Conservation (phyloP, 2,113 vertebrate genomes). For the Forbesichthys agassizii region DNA sequence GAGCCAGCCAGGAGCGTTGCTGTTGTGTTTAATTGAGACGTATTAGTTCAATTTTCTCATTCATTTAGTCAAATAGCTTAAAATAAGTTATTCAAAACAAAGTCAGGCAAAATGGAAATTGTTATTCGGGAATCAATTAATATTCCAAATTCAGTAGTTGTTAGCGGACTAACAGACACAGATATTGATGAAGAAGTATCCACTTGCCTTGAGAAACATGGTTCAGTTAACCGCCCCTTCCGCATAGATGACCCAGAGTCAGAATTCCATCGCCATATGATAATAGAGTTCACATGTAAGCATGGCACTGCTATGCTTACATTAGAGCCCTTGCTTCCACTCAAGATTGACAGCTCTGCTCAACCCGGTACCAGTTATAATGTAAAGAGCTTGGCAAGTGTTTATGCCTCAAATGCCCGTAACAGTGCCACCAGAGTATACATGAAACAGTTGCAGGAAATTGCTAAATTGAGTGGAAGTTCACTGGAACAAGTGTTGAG, state of each 20-base stretch:
- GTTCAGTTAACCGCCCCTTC: not conserved
- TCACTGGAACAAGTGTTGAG: not conserved
- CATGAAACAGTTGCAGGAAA: not conserved
- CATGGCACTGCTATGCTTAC: not conserved
- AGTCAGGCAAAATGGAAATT: not conserved
- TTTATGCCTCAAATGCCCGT: not conserved
- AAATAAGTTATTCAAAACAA: not conserved
- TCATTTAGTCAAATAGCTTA: not conserved
- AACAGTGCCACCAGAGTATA: not conserved
- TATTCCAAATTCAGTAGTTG: not conserved
- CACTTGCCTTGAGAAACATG: not conserved
- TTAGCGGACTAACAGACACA: not conserved
- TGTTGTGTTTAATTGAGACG: no score
- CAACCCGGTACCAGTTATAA: not conserved
- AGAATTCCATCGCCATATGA: not conserved
- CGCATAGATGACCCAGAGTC: not conserved
- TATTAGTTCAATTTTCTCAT: not conserved
- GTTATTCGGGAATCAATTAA: not conserved
- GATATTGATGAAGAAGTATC: not conserved
- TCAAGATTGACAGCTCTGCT: not conserved
- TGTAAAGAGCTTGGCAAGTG: not conserved
- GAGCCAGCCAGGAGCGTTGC: no score
- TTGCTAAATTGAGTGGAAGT: not conserved
- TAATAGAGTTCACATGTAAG: slow-evolving; percentile 2
- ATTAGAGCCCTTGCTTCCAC: not conserved